A percentile compares a stretch with the other conserved stretches of the same genome.
Evolutionary conservation across 2,113 vertebrate species (phyloP).

Genomic region (Melanostigma gelatinosum): DNA sequence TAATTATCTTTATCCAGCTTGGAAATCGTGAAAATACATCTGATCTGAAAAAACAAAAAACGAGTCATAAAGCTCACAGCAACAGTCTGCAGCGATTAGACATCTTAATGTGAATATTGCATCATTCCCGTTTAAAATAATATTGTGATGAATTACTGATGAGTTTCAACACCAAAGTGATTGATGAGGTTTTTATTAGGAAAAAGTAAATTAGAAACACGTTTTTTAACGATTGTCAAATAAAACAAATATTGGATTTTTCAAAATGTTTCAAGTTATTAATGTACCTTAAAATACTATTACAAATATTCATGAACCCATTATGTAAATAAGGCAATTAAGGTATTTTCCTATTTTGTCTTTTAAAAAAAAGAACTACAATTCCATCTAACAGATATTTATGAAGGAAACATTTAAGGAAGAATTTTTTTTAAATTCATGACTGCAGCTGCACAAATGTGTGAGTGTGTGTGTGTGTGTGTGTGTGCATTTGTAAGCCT

Average conservation of each 20-base stretch:
- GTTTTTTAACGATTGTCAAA: not conserved
- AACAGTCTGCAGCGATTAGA: slow-evolving; percentile 6
- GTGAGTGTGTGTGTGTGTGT: not conserved
- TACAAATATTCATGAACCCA: not conserved
- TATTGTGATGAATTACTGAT: slow-evolving; percentile 11
- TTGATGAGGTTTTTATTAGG: not conserved
- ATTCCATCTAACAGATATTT: not conserved
- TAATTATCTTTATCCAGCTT: slow-evolving; percentile 47
- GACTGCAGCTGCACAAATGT: not conserved
- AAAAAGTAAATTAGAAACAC: not conserved
- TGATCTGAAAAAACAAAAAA: slow-evolving; percentile 15
- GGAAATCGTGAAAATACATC: slow-evolving; percentile 29
- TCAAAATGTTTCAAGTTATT: not conserved
- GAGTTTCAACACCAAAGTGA: not conserved
- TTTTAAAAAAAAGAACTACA: not conserved
- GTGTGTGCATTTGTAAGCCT: not conserved
- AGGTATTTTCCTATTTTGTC: not conserved
- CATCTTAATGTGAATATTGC: slow-evolving; percentile 1
- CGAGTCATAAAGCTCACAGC: slow-evolving; percentile 43
- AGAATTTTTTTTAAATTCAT: not conserved
- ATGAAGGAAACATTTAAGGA: not conserved
- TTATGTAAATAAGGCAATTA: not conserved
- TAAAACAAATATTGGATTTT: not conserved
- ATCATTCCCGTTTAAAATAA: slow-evolving; percentile 5
- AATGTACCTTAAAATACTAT: not conserved